Conservation (phyloP, 1,140 invertebrate genomes). For the Drosophila guanche region DNA sequence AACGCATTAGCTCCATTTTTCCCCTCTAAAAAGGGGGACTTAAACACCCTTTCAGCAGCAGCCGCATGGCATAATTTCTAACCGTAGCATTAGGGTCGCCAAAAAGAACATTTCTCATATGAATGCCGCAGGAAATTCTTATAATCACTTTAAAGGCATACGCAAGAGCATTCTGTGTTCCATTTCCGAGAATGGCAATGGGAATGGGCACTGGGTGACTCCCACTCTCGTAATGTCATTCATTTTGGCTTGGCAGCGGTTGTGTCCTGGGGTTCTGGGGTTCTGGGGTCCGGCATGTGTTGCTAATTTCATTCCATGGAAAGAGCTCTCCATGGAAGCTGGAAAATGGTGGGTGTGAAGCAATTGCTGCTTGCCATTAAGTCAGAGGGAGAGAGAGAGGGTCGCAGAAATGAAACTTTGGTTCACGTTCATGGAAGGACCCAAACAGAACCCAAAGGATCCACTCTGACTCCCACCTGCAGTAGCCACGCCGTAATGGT, state of each 20-base stretch:
- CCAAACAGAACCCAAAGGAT: conserved; percentile 4
- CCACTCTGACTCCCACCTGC: conserved; percentile 21
- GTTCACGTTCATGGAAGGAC: conserved; percentile 15
- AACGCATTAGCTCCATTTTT: conserved; percentile 64
- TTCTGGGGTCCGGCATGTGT: conserved; percentile 51
- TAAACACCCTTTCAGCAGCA: conserved; percentile 24
- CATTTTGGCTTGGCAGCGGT: conserved; percentile 5
- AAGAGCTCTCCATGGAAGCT: conserved; percentile 23
- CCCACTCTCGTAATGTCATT: not conserved
- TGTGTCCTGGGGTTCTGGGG: conserved; percentile 24
- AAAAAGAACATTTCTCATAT: conserved; percentile 30
- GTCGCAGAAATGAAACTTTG: conserved; percentile 66
- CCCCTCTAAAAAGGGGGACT: conserved; percentile 10
- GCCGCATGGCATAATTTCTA: conserved; percentile 63
- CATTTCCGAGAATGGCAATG: too few species aligned
- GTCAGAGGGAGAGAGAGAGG: conserved; percentile 18
- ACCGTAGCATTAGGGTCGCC: conserved; percentile 16
- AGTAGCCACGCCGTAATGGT: conserved; percentile 32
- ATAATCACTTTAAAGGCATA: conserved; percentile 72
- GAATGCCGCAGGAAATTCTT: conserved; percentile 38
- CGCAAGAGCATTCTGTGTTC: conserved; percentile 18
- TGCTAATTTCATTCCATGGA: conserved; percentile 70
- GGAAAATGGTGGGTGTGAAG: conserved; percentile 23
- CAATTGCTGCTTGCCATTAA: conserved; percentile 59
- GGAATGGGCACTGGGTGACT: conserved; percentile 5